Evolutionary conservation across 2,113 vertebrate genomes (phyloP).

Genomic region (Micromys minutus): DNA sequence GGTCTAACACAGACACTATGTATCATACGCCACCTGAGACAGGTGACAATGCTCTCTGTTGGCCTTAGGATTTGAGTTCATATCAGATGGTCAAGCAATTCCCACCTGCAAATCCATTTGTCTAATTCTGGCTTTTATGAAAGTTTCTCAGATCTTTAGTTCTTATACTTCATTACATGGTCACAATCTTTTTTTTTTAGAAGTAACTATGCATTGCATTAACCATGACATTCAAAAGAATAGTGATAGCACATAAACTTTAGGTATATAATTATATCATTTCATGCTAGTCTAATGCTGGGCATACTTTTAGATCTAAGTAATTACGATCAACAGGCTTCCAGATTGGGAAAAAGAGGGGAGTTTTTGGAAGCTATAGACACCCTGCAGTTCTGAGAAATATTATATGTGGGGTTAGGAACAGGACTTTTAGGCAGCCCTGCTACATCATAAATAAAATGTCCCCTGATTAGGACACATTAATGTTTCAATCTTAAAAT

Average conservation of each 20-base stretch:
- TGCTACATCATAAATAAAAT: neutral
- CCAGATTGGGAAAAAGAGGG: slow-evolving; percentile 22
- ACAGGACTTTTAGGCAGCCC: neutral
- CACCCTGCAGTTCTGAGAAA: neutral
- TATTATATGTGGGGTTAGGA: neutral
- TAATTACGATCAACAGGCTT: slow-evolving; percentile 55
- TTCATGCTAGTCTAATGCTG: neutral
- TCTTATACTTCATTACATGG: neutral
- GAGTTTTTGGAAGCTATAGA: slow-evolving; percentile 47
- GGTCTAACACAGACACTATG: neutral
- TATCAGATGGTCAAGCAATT: slow-evolving; percentile 10
- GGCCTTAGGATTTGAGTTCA: slow-evolving; percentile 39
- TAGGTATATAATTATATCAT: neutral
- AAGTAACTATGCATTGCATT: neutral
- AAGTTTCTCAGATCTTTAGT: neutral
- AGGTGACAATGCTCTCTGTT: neutral
- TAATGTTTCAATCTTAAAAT: neutral
- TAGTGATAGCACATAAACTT: slow-evolving; percentile 4
- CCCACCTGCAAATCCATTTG: neutral
- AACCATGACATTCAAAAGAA: neutral
- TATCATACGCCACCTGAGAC: neutral
- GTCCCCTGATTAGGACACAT: neutral
- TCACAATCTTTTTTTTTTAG: neutral
- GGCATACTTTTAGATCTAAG: slow-evolving; percentile 50
- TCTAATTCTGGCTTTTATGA: slow-evolving; percentile 46